Evolutionary conservation across 2,888 invertebrate genomes (phyloP).

Genomic region (Lacanobia wlatinum): DNA sequence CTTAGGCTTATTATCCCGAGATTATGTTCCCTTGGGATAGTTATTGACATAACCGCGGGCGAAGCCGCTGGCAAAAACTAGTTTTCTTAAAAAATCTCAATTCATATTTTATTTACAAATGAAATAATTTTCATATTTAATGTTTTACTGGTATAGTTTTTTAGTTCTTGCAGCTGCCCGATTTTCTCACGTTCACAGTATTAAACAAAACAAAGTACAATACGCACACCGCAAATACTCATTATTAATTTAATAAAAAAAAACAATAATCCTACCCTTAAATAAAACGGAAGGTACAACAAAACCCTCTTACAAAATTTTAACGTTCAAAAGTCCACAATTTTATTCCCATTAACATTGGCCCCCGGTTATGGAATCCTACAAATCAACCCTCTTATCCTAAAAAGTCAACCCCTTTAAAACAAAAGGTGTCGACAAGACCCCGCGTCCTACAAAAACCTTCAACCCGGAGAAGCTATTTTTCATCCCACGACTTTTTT

Average conservation of each 20-base stretch:
- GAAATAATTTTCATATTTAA: too few species aligned
- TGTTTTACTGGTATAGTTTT: too few species aligned
- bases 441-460: conserved; percentile 67
- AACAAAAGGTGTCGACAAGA: conserved; percentile 78
- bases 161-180: too few species aligned
- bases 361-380: conserved; percentile 57
- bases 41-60: too few species aligned
- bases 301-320: conserved; percentile 32
- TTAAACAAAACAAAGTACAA: background rate
- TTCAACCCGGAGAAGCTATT: conserved; percentile 62
- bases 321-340: conserved; percentile 38
- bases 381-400: conserved; percentile 70
- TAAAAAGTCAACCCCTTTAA: conserved; percentile 69
- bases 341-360: conserved; percentile 53
- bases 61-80: too few species aligned
- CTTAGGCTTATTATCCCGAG: too few species aligned
- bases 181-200: too few species aligned
- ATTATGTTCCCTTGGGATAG: too few species aligned
- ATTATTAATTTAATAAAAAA: background rate
- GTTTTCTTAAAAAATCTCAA: too few species aligned
- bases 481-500: conserved; percentile 65
- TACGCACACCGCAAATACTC: background rate
- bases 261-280: conserved; percentile 1
- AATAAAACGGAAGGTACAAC: conserved; percentile 15
- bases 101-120: too few species aligned